phyloP scores from a whole-genome alignment of 2,113 vertebrate species.

The Anoura caudifer region DNA sequence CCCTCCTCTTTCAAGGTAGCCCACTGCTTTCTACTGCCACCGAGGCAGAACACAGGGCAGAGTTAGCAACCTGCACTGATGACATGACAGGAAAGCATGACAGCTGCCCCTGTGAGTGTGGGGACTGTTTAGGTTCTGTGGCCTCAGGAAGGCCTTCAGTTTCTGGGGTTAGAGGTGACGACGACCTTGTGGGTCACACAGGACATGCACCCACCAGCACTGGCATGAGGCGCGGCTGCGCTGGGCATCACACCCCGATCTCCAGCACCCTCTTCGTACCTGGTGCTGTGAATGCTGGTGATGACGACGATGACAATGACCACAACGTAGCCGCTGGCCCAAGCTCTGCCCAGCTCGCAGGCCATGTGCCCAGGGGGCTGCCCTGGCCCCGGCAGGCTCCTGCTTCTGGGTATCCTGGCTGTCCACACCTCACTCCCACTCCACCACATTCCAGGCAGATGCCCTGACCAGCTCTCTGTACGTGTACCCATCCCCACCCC shows the following conservation, averaged over 20 bases:
- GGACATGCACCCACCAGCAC: not conserved
- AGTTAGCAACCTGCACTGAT: not conserved
- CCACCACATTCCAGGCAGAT: not conserved
- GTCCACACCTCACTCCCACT: too few relatives aligned
- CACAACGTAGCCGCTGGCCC: not conserved
- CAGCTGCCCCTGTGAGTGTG: not conserved
- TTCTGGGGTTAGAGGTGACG: not conserved
- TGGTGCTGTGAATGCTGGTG: not conserved
- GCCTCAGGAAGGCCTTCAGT: not conserved
- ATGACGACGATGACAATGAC: not conserved
- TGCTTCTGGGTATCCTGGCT: not conserved
- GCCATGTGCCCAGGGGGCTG: not conserved
- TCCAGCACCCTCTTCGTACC: not conserved
- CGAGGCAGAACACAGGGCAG: not conserved
- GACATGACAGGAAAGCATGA: not conserved
- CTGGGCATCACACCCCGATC: accelerated
- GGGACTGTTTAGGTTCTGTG: not conserved
- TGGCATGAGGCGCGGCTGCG: not conserved
- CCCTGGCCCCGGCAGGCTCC: not conserved
- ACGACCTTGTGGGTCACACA: too few relatives aligned
- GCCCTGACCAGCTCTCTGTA: not conserved
- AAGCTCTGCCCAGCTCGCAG: too few relatives aligned
- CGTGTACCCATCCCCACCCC: not conserved
- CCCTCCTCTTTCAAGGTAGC: not conserved
- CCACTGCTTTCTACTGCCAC: not conserved